Evolutionary conservation across 2,888 invertebrate species (phyloP).

Genomic region (Scaptomyza caliginosa): DNA sequence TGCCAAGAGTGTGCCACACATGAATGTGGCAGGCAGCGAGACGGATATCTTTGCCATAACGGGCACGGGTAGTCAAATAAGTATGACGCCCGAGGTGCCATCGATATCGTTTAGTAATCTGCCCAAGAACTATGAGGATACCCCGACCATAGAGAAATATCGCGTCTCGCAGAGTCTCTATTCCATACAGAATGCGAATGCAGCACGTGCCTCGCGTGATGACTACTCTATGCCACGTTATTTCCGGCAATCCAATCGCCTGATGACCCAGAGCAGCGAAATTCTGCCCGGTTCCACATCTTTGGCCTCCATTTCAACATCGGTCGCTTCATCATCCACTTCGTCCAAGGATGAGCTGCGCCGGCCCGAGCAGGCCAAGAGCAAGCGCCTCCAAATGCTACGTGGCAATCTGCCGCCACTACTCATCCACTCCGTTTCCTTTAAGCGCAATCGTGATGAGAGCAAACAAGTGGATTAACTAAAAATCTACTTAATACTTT

Average conservation of each 20-base stretch:
- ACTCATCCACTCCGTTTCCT: slow-evolving; percentile 83
- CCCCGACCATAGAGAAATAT: slow-evolving; percentile 84
- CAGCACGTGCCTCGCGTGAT: slow-evolving; percentile 83
- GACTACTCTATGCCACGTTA: slow-evolving; percentile 88
- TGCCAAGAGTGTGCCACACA: slow-evolving; percentile 83
- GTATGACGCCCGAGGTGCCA: slow-evolving; percentile 85
- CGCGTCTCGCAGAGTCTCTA: slow-evolving; percentile 83
- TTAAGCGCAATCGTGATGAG: slow-evolving; percentile 80
- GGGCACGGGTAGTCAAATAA: slow-evolving; percentile 81
- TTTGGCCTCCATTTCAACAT: slow-evolving; percentile 60
- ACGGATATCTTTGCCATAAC: slow-evolving; percentile 84
- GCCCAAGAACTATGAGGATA: slow-evolving; percentile 84
- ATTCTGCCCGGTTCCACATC: slow-evolving; percentile 67
- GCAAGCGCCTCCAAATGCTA: slow-evolving; percentile 82
- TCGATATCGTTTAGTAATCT: slow-evolving; percentile 83
- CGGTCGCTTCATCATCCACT: slow-evolving; percentile 52
- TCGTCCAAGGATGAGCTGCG: slow-evolving; percentile 71
- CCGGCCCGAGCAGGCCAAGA: slow-evolving; percentile 81
- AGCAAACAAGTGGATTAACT: slow-evolving; percentile 76
- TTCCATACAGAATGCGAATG: slow-evolving; percentile 85
- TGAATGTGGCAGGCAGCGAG: slow-evolving; percentile 81
- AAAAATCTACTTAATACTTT: not conserved
- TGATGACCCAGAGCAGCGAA: slow-evolving; percentile 81
- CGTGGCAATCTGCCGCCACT: slow-evolving; percentile 83
- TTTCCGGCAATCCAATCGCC: slow-evolving; percentile 85